phyloP scores from a whole-genome alignment of 1,140 invertebrate genomes.

The Scaptomyza pallida region DNA sequence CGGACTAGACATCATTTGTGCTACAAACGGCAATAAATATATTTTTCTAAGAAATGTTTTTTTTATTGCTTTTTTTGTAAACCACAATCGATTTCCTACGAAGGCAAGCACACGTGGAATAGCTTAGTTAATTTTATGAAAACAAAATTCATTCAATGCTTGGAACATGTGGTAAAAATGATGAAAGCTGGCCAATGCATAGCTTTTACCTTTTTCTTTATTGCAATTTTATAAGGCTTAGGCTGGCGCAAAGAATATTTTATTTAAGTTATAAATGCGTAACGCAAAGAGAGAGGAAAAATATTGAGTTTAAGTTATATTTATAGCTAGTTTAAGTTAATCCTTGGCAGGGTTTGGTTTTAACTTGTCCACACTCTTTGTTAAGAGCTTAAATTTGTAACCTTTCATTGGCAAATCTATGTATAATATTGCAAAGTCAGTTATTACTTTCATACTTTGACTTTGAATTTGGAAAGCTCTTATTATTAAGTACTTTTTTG shows the following conservation, averaged over 20 bases:
- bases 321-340: background rate
- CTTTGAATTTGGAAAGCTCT: no score
- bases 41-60: background rate
- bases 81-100: constrained; percentile 1
- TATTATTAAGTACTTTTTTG: no score
- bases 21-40: background rate
- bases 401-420: no score
- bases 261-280: background rate
- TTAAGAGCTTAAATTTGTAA: no score
- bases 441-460: no score
- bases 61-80: no score
- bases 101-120: background rate
- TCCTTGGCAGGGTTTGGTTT: no score
- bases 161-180: constrained; percentile 11
- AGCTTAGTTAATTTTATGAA: background rate
- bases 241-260: background rate
- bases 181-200: constrained; percentile 1
- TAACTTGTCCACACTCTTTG: no score
- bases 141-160: constrained; percentile 12
- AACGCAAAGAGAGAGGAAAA: background rate
- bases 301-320: background rate
- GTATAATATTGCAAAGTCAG: no score
- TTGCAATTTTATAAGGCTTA: background rate
- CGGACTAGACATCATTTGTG: background rate
- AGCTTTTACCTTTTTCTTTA: constrained; percentile 17